Conservation (phyloP, 2,797 vertebrate genomes). For the Rallus crepitans region DNA sequence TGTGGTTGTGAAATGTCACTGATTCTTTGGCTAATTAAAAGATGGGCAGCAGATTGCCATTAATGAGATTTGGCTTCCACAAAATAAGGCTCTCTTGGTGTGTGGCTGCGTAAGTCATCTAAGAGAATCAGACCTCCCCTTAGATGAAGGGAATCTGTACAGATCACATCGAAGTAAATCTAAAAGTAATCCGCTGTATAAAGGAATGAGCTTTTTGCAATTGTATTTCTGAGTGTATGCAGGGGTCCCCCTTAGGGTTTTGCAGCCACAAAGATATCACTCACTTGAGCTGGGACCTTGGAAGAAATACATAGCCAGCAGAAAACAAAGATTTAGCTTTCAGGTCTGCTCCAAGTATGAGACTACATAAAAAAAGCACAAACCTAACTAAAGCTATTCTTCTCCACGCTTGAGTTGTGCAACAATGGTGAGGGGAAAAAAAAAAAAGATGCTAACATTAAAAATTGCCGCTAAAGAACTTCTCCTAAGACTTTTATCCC, state of each 20-base stretch:
- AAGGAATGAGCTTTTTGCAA: conserved; percentile 85
- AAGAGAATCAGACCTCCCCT: conserved; percentile 90
- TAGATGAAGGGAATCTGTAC: conserved; percentile 87
- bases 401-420: neutral
- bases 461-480: neutral
- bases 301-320: neutral
- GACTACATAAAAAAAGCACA: neutral
- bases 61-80: conserved; percentile 72
- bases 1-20: conserved; percentile 40
- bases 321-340: conserved; percentile 40
- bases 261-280: conserved; percentile 29
- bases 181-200: conserved; percentile 87
- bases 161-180: conserved; percentile 88
- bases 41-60: conserved; percentile 74
- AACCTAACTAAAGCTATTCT: neutral
- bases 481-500: conserved; percentile 52
- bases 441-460: neutral
- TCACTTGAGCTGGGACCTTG: conserved; percentile 35
- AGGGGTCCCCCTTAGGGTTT: conserved; percentile 79
- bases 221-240: conserved; percentile 86
- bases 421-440: accelerated
- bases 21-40: conserved; percentile 62
- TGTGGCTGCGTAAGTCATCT: conserved; percentile 88
- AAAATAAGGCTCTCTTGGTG: conserved; percentile 73
- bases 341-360: neutral